A percentile compares a stretch with the other conserved stretches of the same genome.
phyloP scores from a whole-genome alignment of 2,888 invertebrate species.

The Furcula furcula region DNA sequence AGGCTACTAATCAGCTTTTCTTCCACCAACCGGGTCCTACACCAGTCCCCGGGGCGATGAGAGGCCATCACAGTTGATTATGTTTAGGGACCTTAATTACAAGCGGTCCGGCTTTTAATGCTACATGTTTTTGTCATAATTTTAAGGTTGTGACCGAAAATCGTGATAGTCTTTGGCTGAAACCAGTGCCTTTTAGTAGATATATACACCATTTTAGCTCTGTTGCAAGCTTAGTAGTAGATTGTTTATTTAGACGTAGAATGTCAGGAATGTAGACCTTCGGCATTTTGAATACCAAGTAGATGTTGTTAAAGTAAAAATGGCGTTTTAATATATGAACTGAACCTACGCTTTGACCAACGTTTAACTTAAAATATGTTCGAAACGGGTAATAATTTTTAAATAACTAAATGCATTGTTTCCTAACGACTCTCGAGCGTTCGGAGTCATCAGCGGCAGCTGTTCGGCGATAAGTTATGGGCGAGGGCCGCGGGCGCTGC shows the following conservation, averaged over 20 bases:
- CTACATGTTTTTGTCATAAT: conserved; percentile 14
- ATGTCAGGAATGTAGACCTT: too few species aligned
- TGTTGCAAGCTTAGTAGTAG: too few species aligned
- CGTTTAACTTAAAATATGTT: not conserved
- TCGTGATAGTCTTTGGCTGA: too few species aligned
- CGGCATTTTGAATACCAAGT: too few species aligned
- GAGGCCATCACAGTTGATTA: conserved; percentile 37
- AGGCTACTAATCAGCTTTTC: conserved; percentile 30
- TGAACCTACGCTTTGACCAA: too few species aligned
- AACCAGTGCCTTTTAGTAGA: too few species aligned
- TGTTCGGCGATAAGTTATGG: conserved; percentile 38
- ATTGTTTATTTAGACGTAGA: too few species aligned
- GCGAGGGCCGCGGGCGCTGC: conserved; percentile 31
- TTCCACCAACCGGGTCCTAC: conserved; percentile 22
- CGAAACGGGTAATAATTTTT: conserved; percentile 21
- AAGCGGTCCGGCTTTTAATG: conserved; percentile 37
- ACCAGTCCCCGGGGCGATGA: conserved; percentile 27
- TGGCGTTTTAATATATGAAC: too few species aligned
- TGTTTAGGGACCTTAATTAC: conserved; percentile 46
- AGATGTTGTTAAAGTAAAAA: too few species aligned
- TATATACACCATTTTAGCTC: too few species aligned
- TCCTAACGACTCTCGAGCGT: conserved; percentile 25
- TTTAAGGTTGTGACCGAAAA: not conserved
- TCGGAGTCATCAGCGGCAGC: conserved; percentile 37
- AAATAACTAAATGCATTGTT: conserved; percentile 25